Base-by-base conservation (phyloP, 2,797 vertebrate species). In the Syngnathus rostellatus region DNA sequence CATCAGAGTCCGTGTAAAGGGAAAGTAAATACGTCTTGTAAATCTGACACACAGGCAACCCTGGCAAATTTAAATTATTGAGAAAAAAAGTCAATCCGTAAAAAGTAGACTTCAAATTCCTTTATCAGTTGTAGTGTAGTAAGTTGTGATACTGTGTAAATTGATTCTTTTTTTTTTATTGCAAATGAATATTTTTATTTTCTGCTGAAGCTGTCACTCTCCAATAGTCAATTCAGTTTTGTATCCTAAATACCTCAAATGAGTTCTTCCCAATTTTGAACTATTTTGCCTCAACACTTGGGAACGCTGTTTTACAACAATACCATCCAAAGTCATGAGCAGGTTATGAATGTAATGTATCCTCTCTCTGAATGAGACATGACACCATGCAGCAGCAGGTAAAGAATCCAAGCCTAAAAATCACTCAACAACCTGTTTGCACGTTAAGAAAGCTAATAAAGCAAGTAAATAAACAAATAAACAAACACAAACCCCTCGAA, bases 251-350 rank as follows among this genome's bases (percentile, higher is more conserved):
- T 4, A 40, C 2, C 57, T 2, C 8, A 60, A 40, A 19, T 41
- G 39, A n/a, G 39, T 23, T 39, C 9, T 40, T 8, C 6, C 9
- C 38, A 60, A n/a, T 4, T n/a, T 40, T 41, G 0, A 61, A 21
- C 5, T 61, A 17, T 41, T 23, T 5, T 67, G 45, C 70, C 31
- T 75, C 55, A 75, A 70, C 87, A 78, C 82, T 60, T 55, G 85
- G 65, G 72, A 83, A 79, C 55, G 81, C 76, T 66, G 70, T 79
- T 77, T 63, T 25, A 76, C 72, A 81, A 77, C 65, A 55, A 17
- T 67, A 48, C 14, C 8, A 2, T 38, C 25, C 12, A 31, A 31
- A 17, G 41, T 41, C 61, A 43, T 43, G 61, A 11, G 37, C 16
- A 16, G 25, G 25, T 31, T 31, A 16, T 57, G 16, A 57, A 57